Percentiles rank a stretch among this genome's conserved stretches.
These are phyloP conservation scores for Sebastes goodei DNA, from an alignment of 2,797 vertebrate genomes.

Conservation along the genomic window DNA sequence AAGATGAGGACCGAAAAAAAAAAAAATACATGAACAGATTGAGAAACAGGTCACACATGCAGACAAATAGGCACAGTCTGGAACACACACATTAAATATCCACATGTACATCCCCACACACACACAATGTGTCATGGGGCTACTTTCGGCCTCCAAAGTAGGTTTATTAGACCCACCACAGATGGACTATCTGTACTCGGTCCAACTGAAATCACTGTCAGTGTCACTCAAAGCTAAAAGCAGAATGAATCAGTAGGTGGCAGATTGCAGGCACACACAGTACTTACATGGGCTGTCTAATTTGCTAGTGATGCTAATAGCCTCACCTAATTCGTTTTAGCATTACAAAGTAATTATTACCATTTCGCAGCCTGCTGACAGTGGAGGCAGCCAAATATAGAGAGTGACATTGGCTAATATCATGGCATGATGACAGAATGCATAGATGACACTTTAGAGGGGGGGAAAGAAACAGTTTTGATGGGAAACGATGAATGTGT, in stretches of 20 bases:
- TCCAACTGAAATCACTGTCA: constrained; percentile 56
- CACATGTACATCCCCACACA: constrained; percentile 16
- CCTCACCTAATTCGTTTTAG: constrained; percentile 25
- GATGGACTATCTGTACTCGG: constrained; percentile 59
- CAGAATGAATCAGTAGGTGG: constrained; percentile 37
- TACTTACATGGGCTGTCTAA: constrained; percentile 18
- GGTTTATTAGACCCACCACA: constrained; percentile 63
- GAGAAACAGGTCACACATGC: constrained; percentile 45
- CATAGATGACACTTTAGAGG: background rate
- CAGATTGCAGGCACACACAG: constrained; percentile 45
- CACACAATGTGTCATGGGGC: constrained; percentile 30
- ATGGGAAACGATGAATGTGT: background rate
- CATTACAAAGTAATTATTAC: constrained; percentile 38
- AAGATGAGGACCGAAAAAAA: background rate
- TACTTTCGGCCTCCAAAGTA: constrained; percentile 28
- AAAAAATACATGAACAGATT: constrained; percentile 27
- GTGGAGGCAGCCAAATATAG: constrained; percentile 14
- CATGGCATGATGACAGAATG: background rate
- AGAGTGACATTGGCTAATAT: constrained; percentile 18
- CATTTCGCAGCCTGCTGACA: constrained; percentile 26
- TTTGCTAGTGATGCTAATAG: constrained; percentile 37
- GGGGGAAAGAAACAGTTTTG: background rate
- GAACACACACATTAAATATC: constrained; percentile 19
- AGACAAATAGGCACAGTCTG: constrained; percentile 32
- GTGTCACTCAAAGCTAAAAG: constrained; percentile 58